A percentile compares a stretch with the other conserved stretches of the same genome.
Conservation (phyloP, 1,140 invertebrate species). For the Drosophila parvula region DNA sequence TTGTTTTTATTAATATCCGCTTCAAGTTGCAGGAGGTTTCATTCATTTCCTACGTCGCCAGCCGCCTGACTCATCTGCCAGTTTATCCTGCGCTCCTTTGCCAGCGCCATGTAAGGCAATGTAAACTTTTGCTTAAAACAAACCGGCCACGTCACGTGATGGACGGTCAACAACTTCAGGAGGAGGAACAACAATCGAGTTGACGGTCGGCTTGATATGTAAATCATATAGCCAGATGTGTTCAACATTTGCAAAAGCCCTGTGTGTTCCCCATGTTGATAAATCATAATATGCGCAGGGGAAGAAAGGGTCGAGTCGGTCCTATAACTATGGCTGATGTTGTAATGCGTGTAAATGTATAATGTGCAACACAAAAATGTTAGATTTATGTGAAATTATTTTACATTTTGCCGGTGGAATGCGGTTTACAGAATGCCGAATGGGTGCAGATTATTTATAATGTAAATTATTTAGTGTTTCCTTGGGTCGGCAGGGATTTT, state of each 20-base stretch:
- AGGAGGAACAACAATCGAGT: constrained; percentile 41
- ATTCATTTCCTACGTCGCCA: constrained; percentile 13
- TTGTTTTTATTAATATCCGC: constrained; percentile 71
- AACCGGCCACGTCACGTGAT: constrained; percentile 67
- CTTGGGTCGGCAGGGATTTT: too few species aligned
- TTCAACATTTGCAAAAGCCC: constrained; percentile 26
- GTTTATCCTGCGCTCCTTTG: constrained; percentile 11
- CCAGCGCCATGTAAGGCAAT: constrained; percentile 15
- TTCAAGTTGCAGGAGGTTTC: constrained; percentile 51
- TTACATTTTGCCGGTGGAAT: constrained; percentile 2
- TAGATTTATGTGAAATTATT: constrained; percentile 37
- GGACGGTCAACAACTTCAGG: constrained; percentile 70
- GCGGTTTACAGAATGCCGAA: not conserved
- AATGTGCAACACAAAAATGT: constrained; percentile 26
- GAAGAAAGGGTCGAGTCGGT: not conserved
- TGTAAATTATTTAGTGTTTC: not conserved
- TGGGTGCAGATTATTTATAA: not conserved
- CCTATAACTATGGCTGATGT: not conserved
- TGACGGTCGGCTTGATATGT: constrained; percentile 65
- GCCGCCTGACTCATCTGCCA: constrained; percentile 13
- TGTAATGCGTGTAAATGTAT: constrained; percentile 25
- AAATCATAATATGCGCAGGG: constrained; percentile 38
- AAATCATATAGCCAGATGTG: constrained; percentile 65
- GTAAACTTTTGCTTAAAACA: constrained; percentile 73
- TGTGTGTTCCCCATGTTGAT: constrained; percentile 42